Evolutionary conservation across 2,888 invertebrate species (phyloP).

Genomic region (Euphydryas editha): DNA sequence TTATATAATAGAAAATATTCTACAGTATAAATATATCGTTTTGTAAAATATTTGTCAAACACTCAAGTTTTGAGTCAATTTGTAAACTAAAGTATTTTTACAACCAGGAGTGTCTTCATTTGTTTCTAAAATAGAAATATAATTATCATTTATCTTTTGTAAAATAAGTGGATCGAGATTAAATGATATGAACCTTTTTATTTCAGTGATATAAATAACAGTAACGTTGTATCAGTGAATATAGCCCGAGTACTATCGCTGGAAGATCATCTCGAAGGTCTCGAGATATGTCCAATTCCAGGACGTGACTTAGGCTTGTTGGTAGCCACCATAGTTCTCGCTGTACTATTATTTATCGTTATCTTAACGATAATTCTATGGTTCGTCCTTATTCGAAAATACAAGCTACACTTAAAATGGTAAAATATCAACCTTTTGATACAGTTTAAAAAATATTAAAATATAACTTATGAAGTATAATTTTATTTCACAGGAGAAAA

Average conservation of each 20-base stretch:
- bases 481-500: slow-evolving; percentile 58
- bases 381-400: slow-evolving; percentile 50
- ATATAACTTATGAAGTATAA: slow-evolving; percentile 37
- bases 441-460: not conserved
- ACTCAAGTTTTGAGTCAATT: too few relatives aligned
- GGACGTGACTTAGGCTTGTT: slow-evolving; percentile 68
- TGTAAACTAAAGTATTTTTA: too few relatives aligned
- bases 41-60: too few relatives aligned
- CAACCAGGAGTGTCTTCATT: too few relatives aligned
- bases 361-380: slow-evolving; percentile 61
- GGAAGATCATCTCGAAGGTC: slow-evolving; percentile 70
- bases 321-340: slow-evolving; percentile 69
- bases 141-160: too few relatives aligned
- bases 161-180: not conserved
- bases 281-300: slow-evolving; percentile 55
- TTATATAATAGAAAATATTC: not conserved
- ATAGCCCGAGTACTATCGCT: slow-evolving; percentile 63
- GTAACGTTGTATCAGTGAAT: slow-evolving; percentile 52
- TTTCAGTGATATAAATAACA: slow-evolving; percentile 69
- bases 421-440: slow-evolving; percentile 41
- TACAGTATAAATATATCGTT: too few relatives aligned
- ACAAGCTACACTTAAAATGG: slow-evolving; percentile 57
- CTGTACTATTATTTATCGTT: slow-evolving; percentile 66
- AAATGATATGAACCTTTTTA: not conserved
- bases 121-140: too few relatives aligned